Evolutionary conservation across 2,888 invertebrate species (phyloP), one percentile per base, ranked within the genome.

Genomic region (Agapetus fuscipes): DNA sequence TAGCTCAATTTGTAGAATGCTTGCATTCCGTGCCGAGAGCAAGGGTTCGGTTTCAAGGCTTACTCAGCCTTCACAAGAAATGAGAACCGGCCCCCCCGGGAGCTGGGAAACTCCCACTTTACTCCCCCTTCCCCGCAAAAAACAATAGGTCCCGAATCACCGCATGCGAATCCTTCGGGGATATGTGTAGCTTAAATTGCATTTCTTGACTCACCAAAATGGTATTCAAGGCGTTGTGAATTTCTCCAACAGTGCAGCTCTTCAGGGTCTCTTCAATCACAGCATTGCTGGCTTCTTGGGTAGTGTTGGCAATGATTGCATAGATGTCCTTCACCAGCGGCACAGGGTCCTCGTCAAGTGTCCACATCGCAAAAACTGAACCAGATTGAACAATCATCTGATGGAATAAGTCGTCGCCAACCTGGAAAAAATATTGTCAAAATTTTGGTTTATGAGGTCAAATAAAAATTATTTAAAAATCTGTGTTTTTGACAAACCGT

Each of bases 371-470:
- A 10, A 69, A 50, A 2, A 66, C 60, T 6, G 70, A 64, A 0
- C 73, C 74, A 39, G 74, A 74, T 49, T 72, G 69, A 5, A 67
- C 52, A 44, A 74, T 72, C 1, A 59, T 65, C 28, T 62, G 56
- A 33, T 64, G 60, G 49, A 75, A 72, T 33, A 70, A 52, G 17
- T 61, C 65, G 54, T 54, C 39, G 0, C 56, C 54, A 4, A 59
- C 46, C 50, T 50, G 30, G 12, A 40, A 20, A 20, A 4, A 20
- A 20, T 20, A 6, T 20, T 20, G 9, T 20, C 20, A 20, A 20
- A 20, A 20, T 20, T 9, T 20, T 20, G 9, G 20, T 20, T 20
- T n/a, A n/a, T n/a, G n/a, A n/a, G n/a, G n/a, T n/a, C n/a, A n/a
- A n/a, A n/a, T n/a, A n/a, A n/a, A n/a, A n/a, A n/a, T n/a, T n/a